Evolutionary conservation across 64 coral and sea anemone genomes (phyloP).

Genomic region (Pocillopora verrucosa): DNA sequence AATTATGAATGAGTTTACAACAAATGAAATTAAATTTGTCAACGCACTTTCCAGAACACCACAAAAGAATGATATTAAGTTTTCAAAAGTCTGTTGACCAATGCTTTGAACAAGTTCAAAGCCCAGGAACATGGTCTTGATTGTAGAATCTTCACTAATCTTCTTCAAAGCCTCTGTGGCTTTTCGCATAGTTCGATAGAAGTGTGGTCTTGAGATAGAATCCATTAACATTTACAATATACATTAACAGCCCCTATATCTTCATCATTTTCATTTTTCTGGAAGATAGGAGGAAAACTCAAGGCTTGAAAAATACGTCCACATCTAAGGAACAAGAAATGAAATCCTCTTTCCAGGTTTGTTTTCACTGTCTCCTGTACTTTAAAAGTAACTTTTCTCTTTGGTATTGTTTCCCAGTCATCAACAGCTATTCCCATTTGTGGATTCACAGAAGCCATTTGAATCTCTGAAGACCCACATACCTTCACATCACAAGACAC

Average conservation of each 20-base stretch:
- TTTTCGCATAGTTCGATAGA: constrained; percentile 29
- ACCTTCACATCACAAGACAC: constrained; percentile 4
- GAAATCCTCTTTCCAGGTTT: background rate
- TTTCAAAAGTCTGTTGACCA: constrained; percentile 37
- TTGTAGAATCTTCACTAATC: constrained; percentile 1
- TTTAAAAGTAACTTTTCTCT: background rate
- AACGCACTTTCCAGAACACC: background rate
- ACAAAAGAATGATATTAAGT: constrained; percentile 38
- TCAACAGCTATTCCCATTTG: constrained; percentile 13
- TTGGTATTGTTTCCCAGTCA: constrained; percentile 9
- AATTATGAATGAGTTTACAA: background rate
- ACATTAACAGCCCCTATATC: background rate
- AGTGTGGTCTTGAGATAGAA: constrained; percentile 50
- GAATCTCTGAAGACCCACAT: background rate
- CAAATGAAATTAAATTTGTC: too few relatives aligned
- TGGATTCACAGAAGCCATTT: constrained; percentile 10
- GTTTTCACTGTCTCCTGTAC: background rate
- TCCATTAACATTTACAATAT: constrained; percentile 32
- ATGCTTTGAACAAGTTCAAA: constrained; percentile 51
- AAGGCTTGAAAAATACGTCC: constrained; percentile 28
- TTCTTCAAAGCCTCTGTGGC: constrained; percentile 10
- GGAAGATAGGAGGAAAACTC: constrained; percentile 10
- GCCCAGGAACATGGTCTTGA: constrained; percentile 28
- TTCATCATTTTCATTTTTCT: background rate
- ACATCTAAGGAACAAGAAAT: constrained; percentile 29